Base-by-base conservation (phyloP, 2,113 vertebrate genomes). In the Syrmaticus mikado region DNA sequence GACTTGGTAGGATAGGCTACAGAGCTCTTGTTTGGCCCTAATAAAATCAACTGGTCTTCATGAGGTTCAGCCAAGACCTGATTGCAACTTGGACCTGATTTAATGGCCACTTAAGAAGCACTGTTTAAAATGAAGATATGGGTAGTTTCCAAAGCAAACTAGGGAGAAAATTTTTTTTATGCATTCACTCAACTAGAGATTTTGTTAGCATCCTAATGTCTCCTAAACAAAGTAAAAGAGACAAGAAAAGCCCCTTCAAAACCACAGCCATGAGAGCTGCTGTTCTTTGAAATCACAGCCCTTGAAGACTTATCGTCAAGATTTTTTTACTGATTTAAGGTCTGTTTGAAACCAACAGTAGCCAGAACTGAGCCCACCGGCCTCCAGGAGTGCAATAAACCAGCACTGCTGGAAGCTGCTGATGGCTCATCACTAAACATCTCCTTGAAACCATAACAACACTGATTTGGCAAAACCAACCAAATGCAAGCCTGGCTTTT, bases 111-210 rank as follows among this genome's bases (percentile, higher is more conserved):
- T 82, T 75, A 57, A 82, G 76, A 85, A 87, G 34, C 36, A 20
- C 30, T 32, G 24, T 65, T 85, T 72, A 41, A 93, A 94, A 72
- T 48, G 11, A 85, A 87, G 61, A 24, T 22, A 75, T 5, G 28
- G 32, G 57, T 24, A 30, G 5, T 75, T 94, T 89, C 82, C 76
- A 87, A 91, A 87, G 36, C 11, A 87, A 92, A 74, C 32, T 28
- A 9, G 6, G 34, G 13, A 40, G 30, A 43, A 67, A 67, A 34
- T 48, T 81, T 4, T 46, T 87, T 61, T 21, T 34, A 34, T 65
- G 13, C 22, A 28, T 36, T 85, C 43, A 17, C 72, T 87, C 60
- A 38, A n/a, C 48, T 40, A 28, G 43, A 65, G 28, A 34, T 17
- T 89, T 78, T 88, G 36, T 75, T n/a, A 68, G 77, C 74, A 78